A percentile compares a stretch with the other conserved stretches of the same genome.
phyloP scores from a whole-genome alignment of 2,888 invertebrate genomes.

The Eugnorisma glareosa region DNA sequence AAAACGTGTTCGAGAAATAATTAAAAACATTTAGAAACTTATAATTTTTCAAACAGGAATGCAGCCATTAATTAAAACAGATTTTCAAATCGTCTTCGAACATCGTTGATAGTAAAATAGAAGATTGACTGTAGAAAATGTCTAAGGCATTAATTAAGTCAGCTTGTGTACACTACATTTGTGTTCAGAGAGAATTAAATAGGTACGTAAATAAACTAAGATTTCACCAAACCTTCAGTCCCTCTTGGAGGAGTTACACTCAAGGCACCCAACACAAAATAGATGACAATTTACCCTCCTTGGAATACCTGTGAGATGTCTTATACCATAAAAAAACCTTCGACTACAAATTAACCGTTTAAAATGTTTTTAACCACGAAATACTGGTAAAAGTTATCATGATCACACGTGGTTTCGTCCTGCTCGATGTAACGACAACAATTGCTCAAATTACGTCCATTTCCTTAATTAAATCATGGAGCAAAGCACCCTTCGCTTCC shows the following conservation, averaged over 20 bases:
- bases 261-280: neutral
- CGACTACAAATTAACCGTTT: neutral
- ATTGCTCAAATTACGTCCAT: slow-evolving; percentile 66
- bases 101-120: neutral
- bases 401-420: slow-evolving; percentile 61
- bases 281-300: neutral
- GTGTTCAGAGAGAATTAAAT: neutral
- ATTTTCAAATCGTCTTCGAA: neutral
- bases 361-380: slow-evolving; percentile 9
- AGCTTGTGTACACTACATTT: neutral
- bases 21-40: slow-evolving; percentile 33
- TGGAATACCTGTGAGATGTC: neutral
- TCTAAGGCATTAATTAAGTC: neutral
- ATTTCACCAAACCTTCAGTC: neutral
- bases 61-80: neutral
- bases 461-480: slow-evolving; percentile 81
- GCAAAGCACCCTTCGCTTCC: slow-evolving; percentile 75
- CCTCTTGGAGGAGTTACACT: neutral
- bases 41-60: neutral
- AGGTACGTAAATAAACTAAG: neutral
- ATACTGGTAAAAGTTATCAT: slow-evolving; percentile 34
- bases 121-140: neutral
- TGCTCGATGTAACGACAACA: slow-evolving; percentile 41
- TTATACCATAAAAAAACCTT: neutral
- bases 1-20: slow-evolving; percentile 39